A percentile compares a stretch with the other conserved stretches of the same genome.
Conservation (phyloP, 2,797 vertebrate genomes). For the Avahi laniger region DNA sequence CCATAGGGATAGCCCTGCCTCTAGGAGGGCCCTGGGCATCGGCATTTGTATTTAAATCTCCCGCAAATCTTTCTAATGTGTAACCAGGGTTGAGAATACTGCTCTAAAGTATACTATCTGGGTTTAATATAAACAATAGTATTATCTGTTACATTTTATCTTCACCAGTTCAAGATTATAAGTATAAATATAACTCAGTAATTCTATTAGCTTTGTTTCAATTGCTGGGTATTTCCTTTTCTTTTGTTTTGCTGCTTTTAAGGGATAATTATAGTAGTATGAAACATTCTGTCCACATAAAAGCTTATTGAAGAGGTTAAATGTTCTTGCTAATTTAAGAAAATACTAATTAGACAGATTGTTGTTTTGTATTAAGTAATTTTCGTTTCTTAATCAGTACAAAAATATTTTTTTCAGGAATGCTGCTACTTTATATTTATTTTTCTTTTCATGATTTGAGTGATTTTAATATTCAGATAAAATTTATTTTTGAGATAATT, state of each 20-base stretch:
- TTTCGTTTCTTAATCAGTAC: conserved; percentile 68
- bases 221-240: conserved; percentile 58
- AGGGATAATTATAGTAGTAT: conserved; percentile 78
- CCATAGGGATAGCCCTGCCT: background rate
- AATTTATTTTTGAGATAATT: conserved; percentile 3
- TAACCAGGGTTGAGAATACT: background rate
- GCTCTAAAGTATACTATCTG: background rate
- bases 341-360: conserved; percentile 81
- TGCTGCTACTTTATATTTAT: background rate
- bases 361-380: conserved; percentile 78
- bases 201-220: conserved; percentile 77
- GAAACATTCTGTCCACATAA: conserved; percentile 82
- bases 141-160: conserved; percentile 29
- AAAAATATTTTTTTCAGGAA: conserved; percentile 7
- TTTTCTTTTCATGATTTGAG: background rate
- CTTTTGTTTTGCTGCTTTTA: conserved; percentile 79
- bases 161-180: conserved; percentile 32
- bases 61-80: background rate
- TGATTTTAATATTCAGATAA: conserved; percentile 33
- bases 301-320: conserved; percentile 81
- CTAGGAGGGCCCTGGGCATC: background rate
- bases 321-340: conserved; percentile 80
- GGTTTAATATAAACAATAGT: background rate
- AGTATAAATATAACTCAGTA: conserved; percentile 67
- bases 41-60: background rate